Conservation (phyloP, 2,797 vertebrate species). For the Urophycis tenuis region DNA sequence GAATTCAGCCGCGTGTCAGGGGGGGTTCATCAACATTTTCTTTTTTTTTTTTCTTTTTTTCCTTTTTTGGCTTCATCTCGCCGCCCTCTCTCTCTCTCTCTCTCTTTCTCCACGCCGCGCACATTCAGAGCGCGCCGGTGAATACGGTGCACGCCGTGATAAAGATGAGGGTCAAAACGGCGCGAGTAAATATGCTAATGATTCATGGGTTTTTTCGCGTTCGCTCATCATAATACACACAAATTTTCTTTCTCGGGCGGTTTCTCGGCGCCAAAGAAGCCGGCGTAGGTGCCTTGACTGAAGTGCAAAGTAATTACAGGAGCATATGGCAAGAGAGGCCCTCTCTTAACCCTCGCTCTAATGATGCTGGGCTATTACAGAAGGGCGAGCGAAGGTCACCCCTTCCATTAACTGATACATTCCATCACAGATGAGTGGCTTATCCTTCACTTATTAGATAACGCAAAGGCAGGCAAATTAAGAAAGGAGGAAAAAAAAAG, state of each 20-base stretch:
- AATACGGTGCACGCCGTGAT: neutral
- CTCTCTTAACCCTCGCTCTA: slow-evolving; percentile 62
- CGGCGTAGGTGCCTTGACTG: slow-evolving; percentile 42
- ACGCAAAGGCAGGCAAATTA: slow-evolving; percentile 20
- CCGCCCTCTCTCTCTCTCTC: neutral
- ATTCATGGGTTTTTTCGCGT: neutral
- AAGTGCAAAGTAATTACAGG: slow-evolving; percentile 63
- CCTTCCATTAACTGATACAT: slow-evolving; percentile 54
- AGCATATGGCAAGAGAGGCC: slow-evolving; percentile 61
- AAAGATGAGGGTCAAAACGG: neutral
- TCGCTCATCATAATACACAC: neutral
- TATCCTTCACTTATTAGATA: slow-evolving; percentile 35
- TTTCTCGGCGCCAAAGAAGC: neutral
- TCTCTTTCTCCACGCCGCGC: no score
- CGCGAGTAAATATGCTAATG: neutral
- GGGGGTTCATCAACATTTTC: neutral
- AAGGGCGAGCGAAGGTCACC: slow-evolving; percentile 63
- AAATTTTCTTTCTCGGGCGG: neutral
- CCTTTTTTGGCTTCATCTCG: neutral
- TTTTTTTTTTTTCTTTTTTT: no score
- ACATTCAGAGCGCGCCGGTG: no score
- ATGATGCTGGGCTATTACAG: slow-evolving; percentile 62
- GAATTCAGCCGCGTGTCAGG: neutral
- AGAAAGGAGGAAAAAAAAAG: neutral
- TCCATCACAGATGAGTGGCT: slow-evolving; percentile 46